Percentiles rank a stretch among this genome's conserved stretches.
phyloP scores from a whole-genome alignment of 2,113 vertebrate species.

The Gavialis gangeticus region DNA sequence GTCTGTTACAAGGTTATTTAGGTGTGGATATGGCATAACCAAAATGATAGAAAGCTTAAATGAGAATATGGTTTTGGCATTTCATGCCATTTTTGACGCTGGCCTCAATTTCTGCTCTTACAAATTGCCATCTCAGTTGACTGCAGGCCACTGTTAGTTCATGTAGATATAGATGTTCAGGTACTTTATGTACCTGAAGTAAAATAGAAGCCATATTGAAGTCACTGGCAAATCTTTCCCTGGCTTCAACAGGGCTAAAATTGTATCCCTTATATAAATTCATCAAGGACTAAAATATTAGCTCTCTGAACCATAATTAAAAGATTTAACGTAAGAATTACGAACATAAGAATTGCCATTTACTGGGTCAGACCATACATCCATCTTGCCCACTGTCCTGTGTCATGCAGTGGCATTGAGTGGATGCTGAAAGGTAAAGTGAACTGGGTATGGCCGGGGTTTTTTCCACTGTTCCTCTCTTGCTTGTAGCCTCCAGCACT shows the following conservation, averaged over 20 bases:
- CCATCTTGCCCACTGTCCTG: too few species aligned
- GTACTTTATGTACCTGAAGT: not conserved
- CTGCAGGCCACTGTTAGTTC: not conserved
- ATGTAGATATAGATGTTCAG: not conserved
- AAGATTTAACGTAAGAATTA: not conserved
- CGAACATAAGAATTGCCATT: too few species aligned
- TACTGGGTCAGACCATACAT: too few species aligned
- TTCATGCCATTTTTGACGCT: not conserved
- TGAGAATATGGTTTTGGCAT: slow-evolving; percentile 3
- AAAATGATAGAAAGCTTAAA: not conserved
- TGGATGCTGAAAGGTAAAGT: too few species aligned
- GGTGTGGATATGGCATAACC: not conserved
- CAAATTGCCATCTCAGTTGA: not conserved
- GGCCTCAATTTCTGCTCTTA: not conserved
- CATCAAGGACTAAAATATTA: not conserved
- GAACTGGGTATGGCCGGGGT: too few species aligned
- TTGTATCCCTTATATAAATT: not conserved
- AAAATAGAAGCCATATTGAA: not conserved
- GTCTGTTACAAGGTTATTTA: slow-evolving; percentile 15
- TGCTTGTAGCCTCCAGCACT: too few species aligned
- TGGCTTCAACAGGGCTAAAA: slow-evolving; percentile 7
- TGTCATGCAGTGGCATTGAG: too few species aligned
- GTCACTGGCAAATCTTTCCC: not conserved
- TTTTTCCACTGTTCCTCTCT: too few species aligned
- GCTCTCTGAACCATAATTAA: not conserved